These are phyloP conservation scores for Linnaemya tessellans DNA, from an alignment of 2,888 invertebrate species.

Conservation along the genomic window DNA sequence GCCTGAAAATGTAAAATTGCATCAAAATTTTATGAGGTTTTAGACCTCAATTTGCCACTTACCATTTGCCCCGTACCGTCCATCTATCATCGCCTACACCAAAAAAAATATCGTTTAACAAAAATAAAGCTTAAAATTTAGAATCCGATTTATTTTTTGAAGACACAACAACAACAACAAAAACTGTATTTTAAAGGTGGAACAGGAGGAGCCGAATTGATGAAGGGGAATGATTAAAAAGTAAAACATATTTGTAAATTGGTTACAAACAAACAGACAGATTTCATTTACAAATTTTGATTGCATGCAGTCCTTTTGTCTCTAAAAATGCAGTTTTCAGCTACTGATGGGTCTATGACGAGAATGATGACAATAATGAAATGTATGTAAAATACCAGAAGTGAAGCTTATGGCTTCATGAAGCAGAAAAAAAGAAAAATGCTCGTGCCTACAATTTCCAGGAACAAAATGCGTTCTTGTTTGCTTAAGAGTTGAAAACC, in stretches of 20 bases:
- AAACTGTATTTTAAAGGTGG: conserved; percentile 20
- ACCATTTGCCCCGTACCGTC: conserved; percentile 1
- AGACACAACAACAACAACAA: not conserved
- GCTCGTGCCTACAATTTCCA: conserved; percentile 33
- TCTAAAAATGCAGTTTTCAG: conserved; percentile 77
- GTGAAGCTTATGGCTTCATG: conserved; percentile 51
- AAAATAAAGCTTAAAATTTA: conserved; percentile 62
- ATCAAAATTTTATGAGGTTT: conserved; percentile 69
- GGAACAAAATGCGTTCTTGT: conserved; percentile 64
- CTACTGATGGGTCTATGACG: conserved; percentile 71
- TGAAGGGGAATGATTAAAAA: conserved; percentile 37
- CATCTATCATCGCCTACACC: not conserved
- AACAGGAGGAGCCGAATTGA: not conserved
- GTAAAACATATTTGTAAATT: conserved; percentile 67
- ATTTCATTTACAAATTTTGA: conserved; percentile 81
- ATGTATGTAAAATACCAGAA: conserved; percentile 69
- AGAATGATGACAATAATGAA: conserved; percentile 71
- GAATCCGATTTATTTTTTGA: conserved; percentile 65
- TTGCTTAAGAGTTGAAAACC: conserved; percentile 65
- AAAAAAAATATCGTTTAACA: conserved; percentile 39
- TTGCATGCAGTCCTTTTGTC: conserved; percentile 77
- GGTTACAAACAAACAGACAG: conserved; percentile 75
- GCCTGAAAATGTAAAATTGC: conserved; percentile 60
- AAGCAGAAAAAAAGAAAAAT: conserved; percentile 10
- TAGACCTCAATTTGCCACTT: conserved; percentile 63